A percentile compares a stretch with the other conserved stretches of the same genome.
Evolutionary conservation across 2,113 vertebrate genomes (phyloP).

Genomic region (Atrichornis clamosus): DNA sequence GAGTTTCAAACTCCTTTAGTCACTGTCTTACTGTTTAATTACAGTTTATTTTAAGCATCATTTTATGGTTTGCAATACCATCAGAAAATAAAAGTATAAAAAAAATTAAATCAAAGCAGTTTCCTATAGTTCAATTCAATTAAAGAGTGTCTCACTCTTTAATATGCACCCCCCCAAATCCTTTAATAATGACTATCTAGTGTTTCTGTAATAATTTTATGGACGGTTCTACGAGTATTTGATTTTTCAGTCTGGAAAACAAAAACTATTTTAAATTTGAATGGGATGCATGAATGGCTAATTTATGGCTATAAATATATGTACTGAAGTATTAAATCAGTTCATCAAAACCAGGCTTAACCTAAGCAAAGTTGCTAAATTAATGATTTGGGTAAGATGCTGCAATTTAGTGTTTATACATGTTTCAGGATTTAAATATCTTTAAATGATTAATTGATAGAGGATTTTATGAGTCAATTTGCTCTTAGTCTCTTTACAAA

Average conservation of each 20-base stretch:
- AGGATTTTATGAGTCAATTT: constrained; percentile 51
- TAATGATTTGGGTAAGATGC: constrained; percentile 3
- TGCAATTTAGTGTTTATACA: constrained; percentile 5
- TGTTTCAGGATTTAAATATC: constrained; percentile 21
- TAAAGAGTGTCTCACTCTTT: background rate
- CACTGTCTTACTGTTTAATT: background rate
- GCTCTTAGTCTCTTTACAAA: constrained; percentile 59
- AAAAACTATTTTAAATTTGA: background rate
- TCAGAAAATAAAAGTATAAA: background rate
- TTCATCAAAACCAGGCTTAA: background rate
- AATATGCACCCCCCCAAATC: background rate
- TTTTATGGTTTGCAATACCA: background rate
- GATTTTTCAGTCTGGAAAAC: background rate
- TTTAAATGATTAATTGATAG: constrained; percentile 40
- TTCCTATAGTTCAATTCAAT: background rate
- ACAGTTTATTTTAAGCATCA: background rate
- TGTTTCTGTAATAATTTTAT: background rate
- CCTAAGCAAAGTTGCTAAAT: background rate
- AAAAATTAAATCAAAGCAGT: background rate
- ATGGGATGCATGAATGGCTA: background rate
- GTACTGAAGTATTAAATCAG: background rate
- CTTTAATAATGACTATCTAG: background rate
- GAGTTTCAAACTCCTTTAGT: background rate
- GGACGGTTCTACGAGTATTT: background rate
- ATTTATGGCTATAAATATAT: background rate